phyloP scores from a whole-genome alignment of 2,113 vertebrate species.

The Neolamprologus fasciatus region DNA sequence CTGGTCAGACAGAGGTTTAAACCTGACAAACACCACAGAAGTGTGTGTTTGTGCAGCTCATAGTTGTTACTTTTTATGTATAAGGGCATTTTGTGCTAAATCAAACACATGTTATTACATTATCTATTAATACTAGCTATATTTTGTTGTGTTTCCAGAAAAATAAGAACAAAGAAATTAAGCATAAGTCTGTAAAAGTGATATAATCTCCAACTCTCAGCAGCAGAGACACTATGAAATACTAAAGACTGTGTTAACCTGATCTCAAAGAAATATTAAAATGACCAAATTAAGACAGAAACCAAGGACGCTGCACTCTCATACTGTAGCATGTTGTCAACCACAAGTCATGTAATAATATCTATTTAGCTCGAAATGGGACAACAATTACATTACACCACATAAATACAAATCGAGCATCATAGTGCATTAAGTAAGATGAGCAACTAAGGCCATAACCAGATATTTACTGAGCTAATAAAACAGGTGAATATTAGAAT shows the following conservation, averaged over 20 bases:
- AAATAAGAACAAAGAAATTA: neutral
- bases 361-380: neutral
- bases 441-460: neutral
- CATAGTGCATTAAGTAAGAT: neutral
- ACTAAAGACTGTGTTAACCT: neutral
- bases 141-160: neutral
- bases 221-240: neutral
- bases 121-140: neutral
- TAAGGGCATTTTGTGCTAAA: neutral
- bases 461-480: neutral
- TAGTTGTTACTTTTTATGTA: neutral
- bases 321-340: neutral
- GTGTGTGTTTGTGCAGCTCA: neutral
- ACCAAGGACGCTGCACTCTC: neutral
- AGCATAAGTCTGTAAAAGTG: neutral
- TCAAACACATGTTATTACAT: neutral
- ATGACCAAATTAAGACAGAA: neutral
- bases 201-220: neutral
- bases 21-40: neutral
- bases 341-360: neutral
- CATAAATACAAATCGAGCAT: neutral
- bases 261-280: neutral
- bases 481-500: neutral
- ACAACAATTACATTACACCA: neutral
- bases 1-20: constrained; percentile 1